Base-by-base conservation (phyloP, 2,888 invertebrate genomes). In the Steinernema carpocapsae region DNA sequence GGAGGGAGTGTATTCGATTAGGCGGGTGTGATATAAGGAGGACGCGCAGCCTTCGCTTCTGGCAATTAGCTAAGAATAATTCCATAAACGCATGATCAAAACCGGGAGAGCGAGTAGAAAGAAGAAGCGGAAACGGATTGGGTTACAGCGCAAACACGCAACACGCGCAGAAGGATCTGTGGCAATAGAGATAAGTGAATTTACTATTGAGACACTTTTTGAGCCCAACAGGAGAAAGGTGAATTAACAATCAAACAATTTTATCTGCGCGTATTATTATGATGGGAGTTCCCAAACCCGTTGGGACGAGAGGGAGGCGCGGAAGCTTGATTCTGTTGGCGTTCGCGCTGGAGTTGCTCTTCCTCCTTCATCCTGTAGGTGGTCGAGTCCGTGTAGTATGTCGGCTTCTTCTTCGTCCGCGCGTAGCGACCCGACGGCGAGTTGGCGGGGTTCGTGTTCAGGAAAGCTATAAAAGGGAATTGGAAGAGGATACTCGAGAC, bases 171-270 rank as follows among this genome's bases (percentile, higher is more conserved):
- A 10, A 37, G 37, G 4, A 37, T 37, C 37, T 37, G 37, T 10
- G 3, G 37, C 37, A 37, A 37, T 10, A 37, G 10, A 37, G 10
- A 37, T 64, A 64, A 64, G 64, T 64, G 64, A 64, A 64, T 37
- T 64, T 64, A 29, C 24, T 64, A 32, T 32, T 32, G 64, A 52
- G 52, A 48, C 48, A 48, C 64, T 32, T 14, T 56, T 26, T 64
- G 48, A 64, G 37, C 37, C 37, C 37, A 37, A 37, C 37, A 64
- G 32, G 29, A 64, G 7, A 6, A 29, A 6, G 14, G 4, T 48
- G 4, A 48, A 43, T 48, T 32, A 64, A 64, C 64, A 64, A 64
- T 10, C 6, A 43, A 43, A 43, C 56, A 56, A 56, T 22, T 19
- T 56, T 22, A 56, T 7, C 56, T 22, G 22, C 12, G 7, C 12